Percentiles rank a stretch among this genome's conserved stretches.
Conservation (phyloP, 2,797 vertebrate genomes). For the Bovichtus diacanthus region DNA sequence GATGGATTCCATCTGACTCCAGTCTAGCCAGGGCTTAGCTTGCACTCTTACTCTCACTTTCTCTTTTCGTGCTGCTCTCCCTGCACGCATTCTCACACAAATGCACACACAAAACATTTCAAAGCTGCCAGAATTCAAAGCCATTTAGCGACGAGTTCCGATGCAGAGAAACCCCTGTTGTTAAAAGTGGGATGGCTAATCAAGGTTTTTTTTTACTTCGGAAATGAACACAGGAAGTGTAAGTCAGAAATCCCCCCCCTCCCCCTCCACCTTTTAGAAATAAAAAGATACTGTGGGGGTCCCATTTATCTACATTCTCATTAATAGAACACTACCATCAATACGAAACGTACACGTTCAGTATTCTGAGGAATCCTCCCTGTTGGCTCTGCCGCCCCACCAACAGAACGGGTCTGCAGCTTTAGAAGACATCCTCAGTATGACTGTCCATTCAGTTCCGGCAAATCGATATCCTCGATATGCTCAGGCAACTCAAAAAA, state of each 20-base stretch:
- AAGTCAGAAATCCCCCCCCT: constrained; percentile 21
- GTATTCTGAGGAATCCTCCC: constrained; percentile 31
- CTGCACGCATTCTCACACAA: constrained; percentile 6
- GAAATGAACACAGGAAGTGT: constrained; percentile 37
- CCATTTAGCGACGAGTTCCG: constrained; percentile 36
- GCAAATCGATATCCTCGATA: constrained; percentile 70
- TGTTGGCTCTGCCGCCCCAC: constrained; percentile 2
- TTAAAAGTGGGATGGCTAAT: constrained; percentile 55
- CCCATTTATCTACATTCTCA: constrained; percentile 52
- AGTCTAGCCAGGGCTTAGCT: constrained; percentile 36
- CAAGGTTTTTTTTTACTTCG: constrained; percentile 50
- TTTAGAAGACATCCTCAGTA: constrained; percentile 62
- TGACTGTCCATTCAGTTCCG: constrained; percentile 47
- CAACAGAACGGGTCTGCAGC: constrained; percentile 28
- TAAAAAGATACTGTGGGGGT: constrained; percentile 25
- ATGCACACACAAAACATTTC: constrained; percentile 14
- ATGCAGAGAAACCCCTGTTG: constrained; percentile 22
- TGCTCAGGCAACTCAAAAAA: constrained; percentile 66
- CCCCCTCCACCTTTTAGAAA: constrained; percentile 11
- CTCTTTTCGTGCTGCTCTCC: constrained; percentile 14
- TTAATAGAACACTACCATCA: constrained; percentile 60
- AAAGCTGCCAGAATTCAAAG: constrained; percentile 46
- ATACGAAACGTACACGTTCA: constrained; percentile 14
- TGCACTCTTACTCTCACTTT: constrained; percentile 27
- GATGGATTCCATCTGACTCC: constrained; percentile 61